Percentiles rank a stretch among this genome's conserved stretches.
phyloP scores from a whole-genome alignment of 2,797 vertebrate species.

The Rhinoraja longicauda region DNA sequence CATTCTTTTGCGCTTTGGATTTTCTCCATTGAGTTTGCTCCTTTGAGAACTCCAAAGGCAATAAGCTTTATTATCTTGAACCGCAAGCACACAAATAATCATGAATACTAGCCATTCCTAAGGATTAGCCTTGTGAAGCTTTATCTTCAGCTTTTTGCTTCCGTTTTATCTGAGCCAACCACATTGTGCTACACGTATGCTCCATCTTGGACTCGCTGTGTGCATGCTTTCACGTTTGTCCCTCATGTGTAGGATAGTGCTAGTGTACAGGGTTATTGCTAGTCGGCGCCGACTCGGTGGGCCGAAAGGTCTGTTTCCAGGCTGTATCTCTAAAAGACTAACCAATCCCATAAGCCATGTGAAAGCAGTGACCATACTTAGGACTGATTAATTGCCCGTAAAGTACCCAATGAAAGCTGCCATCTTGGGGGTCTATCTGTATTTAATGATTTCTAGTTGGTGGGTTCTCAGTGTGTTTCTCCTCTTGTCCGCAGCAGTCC shows the following conservation, averaged over 20 bases:
- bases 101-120: too few species aligned
- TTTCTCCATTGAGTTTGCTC: not conserved
- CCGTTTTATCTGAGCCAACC: not conserved
- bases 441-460: not conserved
- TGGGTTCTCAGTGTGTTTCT: conserved; percentile 1
- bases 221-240: not conserved
- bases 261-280: too few species aligned
- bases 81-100: not conserved
- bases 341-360: too few species aligned
- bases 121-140: not conserved
- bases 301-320: too few species aligned
- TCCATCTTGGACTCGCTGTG: not conserved
- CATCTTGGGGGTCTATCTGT: not conserved
- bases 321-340: too few species aligned
- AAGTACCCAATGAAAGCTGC: too few species aligned
- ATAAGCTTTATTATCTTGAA: not conserved
- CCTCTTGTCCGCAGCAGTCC: conserved; percentile 68
- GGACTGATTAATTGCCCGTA: not conserved
- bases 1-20: not conserved
- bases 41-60: not conserved
- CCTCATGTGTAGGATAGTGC: too few species aligned
- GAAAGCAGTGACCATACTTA: too few species aligned
- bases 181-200: not conserved
- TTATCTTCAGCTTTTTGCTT: not conserved
- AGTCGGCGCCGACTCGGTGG: too few species aligned